Evolutionary conservation across 2,888 invertebrate genomes (phyloP).

Genomic region (Clitarchus hookeri): DNA sequence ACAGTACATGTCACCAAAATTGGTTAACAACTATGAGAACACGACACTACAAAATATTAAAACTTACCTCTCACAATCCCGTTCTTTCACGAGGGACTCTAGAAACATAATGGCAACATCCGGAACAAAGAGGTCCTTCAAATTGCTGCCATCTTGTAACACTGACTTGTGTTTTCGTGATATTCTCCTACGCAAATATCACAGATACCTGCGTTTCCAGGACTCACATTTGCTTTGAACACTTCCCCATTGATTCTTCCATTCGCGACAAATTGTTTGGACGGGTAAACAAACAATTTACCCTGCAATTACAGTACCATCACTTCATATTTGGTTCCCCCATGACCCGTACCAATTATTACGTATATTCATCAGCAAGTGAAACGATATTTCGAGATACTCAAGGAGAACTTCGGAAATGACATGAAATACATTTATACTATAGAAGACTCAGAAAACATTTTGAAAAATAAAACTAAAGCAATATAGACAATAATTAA

Average conservation of each 20-base stretch:
- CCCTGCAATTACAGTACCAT: constrained; percentile 39
- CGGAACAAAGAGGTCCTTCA: constrained; percentile 70
- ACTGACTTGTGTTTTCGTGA: constrained; percentile 40
- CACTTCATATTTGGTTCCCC: constrained; percentile 36
- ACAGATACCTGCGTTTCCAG: constrained; percentile 29
- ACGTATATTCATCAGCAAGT: constrained; percentile 39
- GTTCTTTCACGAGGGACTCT: constrained; percentile 65
- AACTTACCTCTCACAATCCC: constrained; percentile 66
- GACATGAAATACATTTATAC: background rate
- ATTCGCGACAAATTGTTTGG: constrained; percentile 33
- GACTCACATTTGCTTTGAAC: constrained; percentile 33
- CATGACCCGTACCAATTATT: constrained; percentile 29
- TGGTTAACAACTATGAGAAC: background rate
- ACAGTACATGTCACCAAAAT: background rate
- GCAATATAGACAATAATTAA: background rate
- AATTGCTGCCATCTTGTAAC: constrained; percentile 74
- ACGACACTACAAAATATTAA: background rate
- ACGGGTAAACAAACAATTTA: constrained; percentile 41
- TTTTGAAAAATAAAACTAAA: background rate
- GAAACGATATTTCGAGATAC: constrained; percentile 27
- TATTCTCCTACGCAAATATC: constrained; percentile 38
- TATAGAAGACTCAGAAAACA: background rate
- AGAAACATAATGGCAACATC: constrained; percentile 69
- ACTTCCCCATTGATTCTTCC: constrained; percentile 34
- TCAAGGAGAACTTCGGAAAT: constrained; percentile 20